phyloP scores from a whole-genome alignment of 2,113 vertebrate species.

The Rhipidura dahli region DNA sequence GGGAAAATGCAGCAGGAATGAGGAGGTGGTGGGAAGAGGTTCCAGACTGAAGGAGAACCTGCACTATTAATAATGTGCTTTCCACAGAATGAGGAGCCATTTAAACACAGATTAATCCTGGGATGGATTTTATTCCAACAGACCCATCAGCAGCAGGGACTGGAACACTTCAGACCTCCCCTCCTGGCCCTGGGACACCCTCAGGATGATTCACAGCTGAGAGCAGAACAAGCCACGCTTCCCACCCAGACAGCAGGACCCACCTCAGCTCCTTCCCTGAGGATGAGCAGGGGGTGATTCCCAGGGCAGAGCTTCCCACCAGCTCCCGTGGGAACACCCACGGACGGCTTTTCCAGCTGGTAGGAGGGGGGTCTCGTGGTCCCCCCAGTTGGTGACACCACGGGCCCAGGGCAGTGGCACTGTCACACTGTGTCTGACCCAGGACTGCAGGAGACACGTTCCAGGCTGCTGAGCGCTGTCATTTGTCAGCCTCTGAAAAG shows the following conservation, averaged over 20 bases:
- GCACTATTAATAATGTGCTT: background rate
- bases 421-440: accelerated
- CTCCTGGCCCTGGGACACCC: background rate
- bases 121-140: background rate
- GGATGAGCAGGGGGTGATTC: accelerated
- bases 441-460: background rate
- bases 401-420: background rate
- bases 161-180: background rate
- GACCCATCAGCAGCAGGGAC: background rate
- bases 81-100: background rate
- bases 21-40: background rate
- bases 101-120: accelerated
- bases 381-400: background rate
- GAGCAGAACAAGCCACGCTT: background rate
- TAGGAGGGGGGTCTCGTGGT: background rate
- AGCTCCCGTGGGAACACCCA: accelerated
- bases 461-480: background rate
- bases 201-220: background rate
- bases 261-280: background rate
- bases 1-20: background rate
- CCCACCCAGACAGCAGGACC: background rate
- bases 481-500: constrained; percentile 30
- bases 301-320: background rate
- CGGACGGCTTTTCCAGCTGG: accelerated
- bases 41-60: background rate